A percentile compares a stretch with the other conserved stretches of the same genome.
These are phyloP conservation scores for Cheirogaleus medius DNA, from an alignment of 2,113 vertebrate species.

Conservation along the genomic window DNA sequence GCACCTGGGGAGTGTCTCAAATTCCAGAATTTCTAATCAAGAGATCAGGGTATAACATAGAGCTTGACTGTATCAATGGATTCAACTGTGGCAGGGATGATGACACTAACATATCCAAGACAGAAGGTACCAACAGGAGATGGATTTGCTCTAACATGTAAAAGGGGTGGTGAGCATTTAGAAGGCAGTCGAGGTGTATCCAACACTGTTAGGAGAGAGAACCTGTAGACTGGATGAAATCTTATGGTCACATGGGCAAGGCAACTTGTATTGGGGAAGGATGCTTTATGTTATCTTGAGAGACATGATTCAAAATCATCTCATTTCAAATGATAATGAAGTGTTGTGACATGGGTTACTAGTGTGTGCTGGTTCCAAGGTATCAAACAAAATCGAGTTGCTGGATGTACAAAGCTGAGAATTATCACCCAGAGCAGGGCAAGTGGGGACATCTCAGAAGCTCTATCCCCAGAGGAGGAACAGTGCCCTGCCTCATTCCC, in stretches of 20 bases:
- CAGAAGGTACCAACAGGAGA: neutral
- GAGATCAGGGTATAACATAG: neutral
- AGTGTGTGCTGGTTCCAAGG: neutral
- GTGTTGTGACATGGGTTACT: neutral
- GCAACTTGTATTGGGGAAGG: neutral
- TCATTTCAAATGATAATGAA: neutral
- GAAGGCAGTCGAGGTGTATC: neutral
- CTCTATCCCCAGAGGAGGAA: constrained; percentile 54
- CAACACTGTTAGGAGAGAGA: neutral
- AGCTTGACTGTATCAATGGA: neutral
- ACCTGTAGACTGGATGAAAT: neutral
- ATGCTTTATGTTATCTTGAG: neutral
- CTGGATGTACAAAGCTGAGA: neutral
- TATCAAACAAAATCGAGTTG: neutral
- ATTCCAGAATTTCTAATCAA: neutral
- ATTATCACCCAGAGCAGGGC: constrained; percentile 19
- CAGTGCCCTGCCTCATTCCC: constrained; percentile 14
- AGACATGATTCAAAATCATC: neutral
- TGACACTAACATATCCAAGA: neutral
- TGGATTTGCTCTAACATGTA: neutral
- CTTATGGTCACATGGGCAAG: neutral
- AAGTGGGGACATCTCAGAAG: constrained; percentile 59
- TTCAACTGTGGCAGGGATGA: neutral
- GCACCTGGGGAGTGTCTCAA: neutral
- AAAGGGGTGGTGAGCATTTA: neutral